Evolutionary conservation across 2,888 invertebrate genomes (phyloP), one percentile per base, ranked within the genome.

Genomic region (Hemicrepidius hirtus): DNA sequence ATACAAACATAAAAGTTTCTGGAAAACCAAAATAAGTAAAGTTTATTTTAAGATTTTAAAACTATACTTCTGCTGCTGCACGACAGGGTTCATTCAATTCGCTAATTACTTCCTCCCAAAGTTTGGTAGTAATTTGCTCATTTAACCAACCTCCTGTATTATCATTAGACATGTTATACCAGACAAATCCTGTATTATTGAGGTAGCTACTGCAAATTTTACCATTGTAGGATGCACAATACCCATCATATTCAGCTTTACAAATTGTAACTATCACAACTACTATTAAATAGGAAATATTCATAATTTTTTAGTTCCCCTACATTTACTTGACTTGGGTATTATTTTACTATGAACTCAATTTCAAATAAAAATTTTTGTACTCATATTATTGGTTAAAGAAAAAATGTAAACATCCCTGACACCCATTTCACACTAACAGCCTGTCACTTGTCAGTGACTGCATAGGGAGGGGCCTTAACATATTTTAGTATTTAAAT

Each of bases 181-280:
- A 91, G 65, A 90, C 88, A 59, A 87, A 85, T 64, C 88, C 87
- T 6, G 86, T 84, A 69, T 85, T 86, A 76, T 88, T 87, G 64
- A 90, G 82, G 77, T 88, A 88, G 71, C 87, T 85, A 73, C 86
- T 87, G 73, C 87, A 87, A 28, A 86, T 81, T 77, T 94, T 92
- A 67, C 97, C 97, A 88, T 92, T 93, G 86, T 97, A 97, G 40
- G 93, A 93, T 66, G 94, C 94, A 88, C 97, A 97, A 86, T 94
- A 95, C 72, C 95, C 94, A 70, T 84, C 75, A 64, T 65, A 53
- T 70, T 77, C 75, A 46, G 70, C 68, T 65, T 75, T 49, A 50
- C 40, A 62, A 68, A 68, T 41, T 35, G 53, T 20, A 50, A 35
- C 40, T 41, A 68, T 35, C 13, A 59, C n/a, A 44, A 57, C 18